Percentiles rank a stretch among this genome's conserved stretches.
phyloP scores from a whole-genome alignment of 2,888 invertebrate species.

The Rhingia campestris region DNA sequence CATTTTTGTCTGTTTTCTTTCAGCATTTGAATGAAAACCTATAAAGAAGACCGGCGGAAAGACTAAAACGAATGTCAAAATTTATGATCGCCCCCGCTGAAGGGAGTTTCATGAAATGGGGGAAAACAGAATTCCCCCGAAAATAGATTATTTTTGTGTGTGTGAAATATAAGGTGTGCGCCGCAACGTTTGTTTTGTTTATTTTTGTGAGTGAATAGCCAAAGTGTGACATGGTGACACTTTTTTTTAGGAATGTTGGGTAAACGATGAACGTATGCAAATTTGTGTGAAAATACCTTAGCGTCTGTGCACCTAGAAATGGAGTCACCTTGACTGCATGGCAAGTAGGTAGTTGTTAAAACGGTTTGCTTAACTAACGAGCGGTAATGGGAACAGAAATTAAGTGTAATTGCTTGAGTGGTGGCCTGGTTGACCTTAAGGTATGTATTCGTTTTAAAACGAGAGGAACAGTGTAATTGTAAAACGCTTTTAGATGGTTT shows the following conservation, averaged over 20 bases:
- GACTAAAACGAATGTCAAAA: conserved; percentile 10
- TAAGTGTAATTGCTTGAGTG: no score
- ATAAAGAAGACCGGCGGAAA: background rate
- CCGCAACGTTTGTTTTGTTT: background rate
- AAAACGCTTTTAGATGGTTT: no score
- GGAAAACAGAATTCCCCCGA: conserved; percentile 2
- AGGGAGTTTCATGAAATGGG: background rate
- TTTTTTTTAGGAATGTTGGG: background rate
- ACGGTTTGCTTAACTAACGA: no score
- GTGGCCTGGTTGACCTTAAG: no score
- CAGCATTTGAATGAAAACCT: background rate
- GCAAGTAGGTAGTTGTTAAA: no score
- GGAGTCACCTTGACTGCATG: no score
- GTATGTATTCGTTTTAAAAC: no score
- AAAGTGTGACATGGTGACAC: conserved; percentile 8
- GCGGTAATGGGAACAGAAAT: no score
- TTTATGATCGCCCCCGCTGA: conserved; percentile 10
- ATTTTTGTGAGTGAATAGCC: background rate
- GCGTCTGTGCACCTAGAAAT: no score
- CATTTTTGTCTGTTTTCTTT: background rate
- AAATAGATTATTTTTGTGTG: conserved; percentile 17
- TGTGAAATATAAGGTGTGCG: background rate
- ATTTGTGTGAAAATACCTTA: no score
- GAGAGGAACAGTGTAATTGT: no score
- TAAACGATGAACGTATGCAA: no score